These are phyloP conservation scores for Drosophila punjabiensis DNA, from an alignment of 1,140 invertebrate species.

Conservation along the genomic window DNA sequence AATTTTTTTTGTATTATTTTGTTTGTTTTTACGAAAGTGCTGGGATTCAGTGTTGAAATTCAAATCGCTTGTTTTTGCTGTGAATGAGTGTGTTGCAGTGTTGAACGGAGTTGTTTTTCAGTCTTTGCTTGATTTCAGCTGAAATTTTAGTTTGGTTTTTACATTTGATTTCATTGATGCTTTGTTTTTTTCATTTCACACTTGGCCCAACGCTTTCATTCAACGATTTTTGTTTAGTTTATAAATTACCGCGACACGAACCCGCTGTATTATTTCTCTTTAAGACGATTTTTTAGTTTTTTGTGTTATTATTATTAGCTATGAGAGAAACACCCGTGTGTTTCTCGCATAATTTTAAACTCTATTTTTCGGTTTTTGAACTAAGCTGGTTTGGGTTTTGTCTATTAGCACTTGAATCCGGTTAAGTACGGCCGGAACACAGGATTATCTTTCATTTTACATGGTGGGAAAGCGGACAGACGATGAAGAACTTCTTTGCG, in stretches of 20 bases:
- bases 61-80: constrained; percentile 22
- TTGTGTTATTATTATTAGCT: constrained; percentile 7
- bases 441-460: constrained; percentile 4
- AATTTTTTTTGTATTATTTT: constrained; percentile 18
- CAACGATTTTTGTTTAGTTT: constrained; percentile 32
- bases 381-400: constrained; percentile 29
- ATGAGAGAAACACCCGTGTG: constrained; percentile 35
- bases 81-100: constrained; percentile 29
- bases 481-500: constrained; percentile 15
- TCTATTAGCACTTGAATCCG: constrained; percentile 64
- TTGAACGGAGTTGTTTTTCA: constrained; percentile 66
- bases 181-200: constrained; percentile 51
- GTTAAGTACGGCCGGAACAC: constrained; percentile 69
- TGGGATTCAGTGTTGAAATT: constrained; percentile 57
- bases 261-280: constrained; percentile 58
- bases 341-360: constrained; percentile 20
- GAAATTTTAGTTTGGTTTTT: constrained; percentile 22
- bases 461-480: constrained; percentile 25
- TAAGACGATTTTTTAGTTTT: constrained; percentile 30
- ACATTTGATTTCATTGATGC: constrained; percentile 14
- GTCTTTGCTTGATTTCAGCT: constrained; percentile 54
- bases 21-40: constrained; percentile 53
- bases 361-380: constrained; percentile 29
- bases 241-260: constrained; percentile 66
- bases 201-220: constrained; percentile 52